Percentiles rank a stretch among this genome's conserved stretches.
Evolutionary conservation across 2,113 vertebrate genomes (phyloP).

Genomic region (Calidris pugnax): DNA sequence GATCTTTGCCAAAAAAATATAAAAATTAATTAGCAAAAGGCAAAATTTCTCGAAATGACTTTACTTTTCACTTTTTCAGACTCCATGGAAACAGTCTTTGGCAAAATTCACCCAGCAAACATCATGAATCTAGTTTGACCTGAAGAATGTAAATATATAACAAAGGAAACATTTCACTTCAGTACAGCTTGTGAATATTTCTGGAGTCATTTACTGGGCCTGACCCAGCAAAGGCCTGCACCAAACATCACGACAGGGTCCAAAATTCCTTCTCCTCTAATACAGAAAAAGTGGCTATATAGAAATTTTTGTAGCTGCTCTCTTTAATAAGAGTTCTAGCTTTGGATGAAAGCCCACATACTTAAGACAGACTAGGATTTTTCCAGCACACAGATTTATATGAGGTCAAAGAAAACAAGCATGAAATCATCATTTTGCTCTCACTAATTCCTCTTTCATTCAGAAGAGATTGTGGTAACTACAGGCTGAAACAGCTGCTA

Average conservation of each 20-base stretch:
- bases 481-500: neutral
- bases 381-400: neutral
- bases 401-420: neutral
- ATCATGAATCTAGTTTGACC: neutral
- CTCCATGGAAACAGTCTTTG: neutral
- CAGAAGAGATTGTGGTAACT: neutral
- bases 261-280: neutral
- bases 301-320: neutral
- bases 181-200: neutral
- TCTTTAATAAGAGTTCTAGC: neutral
- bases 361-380: neutral
- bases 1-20: neutral
- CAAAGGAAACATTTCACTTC: neutral
- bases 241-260: neutral
- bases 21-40: neutral
- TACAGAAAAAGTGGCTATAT: neutral
- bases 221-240: neutral
- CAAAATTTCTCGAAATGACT: neutral
- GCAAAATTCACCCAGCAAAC: conserved; percentile 3
- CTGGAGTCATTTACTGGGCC: neutral
- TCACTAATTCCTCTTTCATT: neutral
- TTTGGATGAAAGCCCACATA: neutral
- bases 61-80: neutral
- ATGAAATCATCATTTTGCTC: neutral
- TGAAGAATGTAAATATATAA: conserved; percentile 2